Base-by-base conservation (phyloP, 2,888 invertebrate species). In the Trachelus troglodyta region DNA sequence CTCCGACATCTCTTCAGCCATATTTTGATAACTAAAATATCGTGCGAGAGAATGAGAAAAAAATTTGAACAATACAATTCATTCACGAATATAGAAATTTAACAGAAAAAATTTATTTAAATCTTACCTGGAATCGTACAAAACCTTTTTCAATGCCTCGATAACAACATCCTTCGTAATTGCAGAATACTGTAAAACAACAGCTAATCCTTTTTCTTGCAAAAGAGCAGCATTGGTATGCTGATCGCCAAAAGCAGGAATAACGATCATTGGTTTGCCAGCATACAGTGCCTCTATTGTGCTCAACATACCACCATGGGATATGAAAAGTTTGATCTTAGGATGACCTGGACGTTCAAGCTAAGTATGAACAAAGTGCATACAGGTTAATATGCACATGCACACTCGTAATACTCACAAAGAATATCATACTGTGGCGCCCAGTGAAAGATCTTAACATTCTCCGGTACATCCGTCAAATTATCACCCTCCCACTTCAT, bases 211-310 rank as follows among this genome's bases (percentile, higher is more conserved):
- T 12, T 93, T 93, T 75, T 94, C 94, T 85, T 93, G 93, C 4
- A 94, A 89, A 0, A 94, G 94, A 73, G 93, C 93, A 0, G 94
- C 94, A 87, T 96, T 96, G 0, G 94, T 93, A 81, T 94, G 94
- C 87, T 96, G 95, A 87, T 95, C 95, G 1, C 95, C 95, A 85
- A 94, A 95, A 75, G 95, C 92, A 9, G 96, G 96, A 56, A 96
- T 93, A 6, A 95, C 93, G 11, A 96, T 90, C 75, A 94, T 92
- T 11, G 95, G 95, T 69, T 94, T 93, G 15, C 94, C 95, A 76
- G 94, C 94, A 83, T 95, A 94, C 9, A 95, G 92, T 0, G 95
- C 94, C 88, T 96, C 96, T 30, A 94, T 94, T 0, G 94, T 93
- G 77, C 95, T 95, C 33, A 95, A 91, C 79, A 95, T 93, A 3